Conservation (phyloP, 2,888 invertebrate species). For the Prosapia bicincta region DNA sequence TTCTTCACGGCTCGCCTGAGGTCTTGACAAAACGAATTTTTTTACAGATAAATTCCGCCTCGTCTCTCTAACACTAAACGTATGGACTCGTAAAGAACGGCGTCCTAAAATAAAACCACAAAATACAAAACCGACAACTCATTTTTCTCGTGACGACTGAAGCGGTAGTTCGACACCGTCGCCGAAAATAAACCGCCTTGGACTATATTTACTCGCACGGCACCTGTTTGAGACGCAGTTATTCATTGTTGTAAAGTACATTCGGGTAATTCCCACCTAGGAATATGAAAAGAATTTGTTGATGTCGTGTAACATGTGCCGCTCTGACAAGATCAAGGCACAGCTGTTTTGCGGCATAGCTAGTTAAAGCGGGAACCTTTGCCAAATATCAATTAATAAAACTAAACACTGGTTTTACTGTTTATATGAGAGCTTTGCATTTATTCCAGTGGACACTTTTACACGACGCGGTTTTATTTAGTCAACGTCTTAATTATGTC, state of each 20-base stretch:
- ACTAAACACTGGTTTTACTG: not conserved
- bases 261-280: not conserved
- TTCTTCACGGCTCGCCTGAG: too few relatives aligned
- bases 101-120: not conserved
- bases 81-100: too few relatives aligned
- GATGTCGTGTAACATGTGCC: not conserved
- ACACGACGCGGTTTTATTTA: too few relatives aligned
- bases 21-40: too few relatives aligned
- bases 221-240: not conserved
- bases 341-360: not conserved
- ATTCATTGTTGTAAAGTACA: not conserved
- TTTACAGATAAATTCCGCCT: too few relatives aligned
- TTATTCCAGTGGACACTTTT: not conserved
- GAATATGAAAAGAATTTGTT: too few relatives aligned
- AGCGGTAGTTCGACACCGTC: not conserved
- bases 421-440: not conserved
- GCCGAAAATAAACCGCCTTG: not conserved
- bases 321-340: not conserved
- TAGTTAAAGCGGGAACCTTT: not conserved
- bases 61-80: too few relatives aligned
- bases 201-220: not conserved
- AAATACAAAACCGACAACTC: not conserved
- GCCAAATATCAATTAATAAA: not conserved
- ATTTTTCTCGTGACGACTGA: not conserved
- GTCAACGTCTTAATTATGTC: too few relatives aligned